phyloP scores from a whole-genome alignment of 2,888 invertebrate genomes.

The Erynnis tages region DNA sequence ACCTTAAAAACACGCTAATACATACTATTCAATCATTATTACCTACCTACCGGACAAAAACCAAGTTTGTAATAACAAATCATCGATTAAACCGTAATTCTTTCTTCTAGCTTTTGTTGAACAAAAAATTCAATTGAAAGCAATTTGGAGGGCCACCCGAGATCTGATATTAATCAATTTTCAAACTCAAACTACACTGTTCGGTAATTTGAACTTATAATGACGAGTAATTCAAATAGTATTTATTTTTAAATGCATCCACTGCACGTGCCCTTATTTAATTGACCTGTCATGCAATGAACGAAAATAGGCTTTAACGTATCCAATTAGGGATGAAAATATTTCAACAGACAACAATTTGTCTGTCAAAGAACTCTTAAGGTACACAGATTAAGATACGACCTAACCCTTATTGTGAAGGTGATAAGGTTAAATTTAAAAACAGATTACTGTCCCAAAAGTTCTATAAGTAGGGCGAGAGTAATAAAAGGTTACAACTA shows the following conservation, averaged over 20 bases:
- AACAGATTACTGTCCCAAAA: conserved; percentile 42
- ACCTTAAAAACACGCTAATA: background rate
- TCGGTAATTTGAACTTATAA: conserved; percentile 29
- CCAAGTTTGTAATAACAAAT: background rate
- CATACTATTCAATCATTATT: background rate
- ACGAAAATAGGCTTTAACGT: conserved; percentile 9
- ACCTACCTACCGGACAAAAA: too few relatives aligned
- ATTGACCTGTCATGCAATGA: background rate
- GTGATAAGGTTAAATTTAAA: conserved; percentile 22
- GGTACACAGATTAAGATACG: too few relatives aligned
- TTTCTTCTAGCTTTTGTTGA: background rate
- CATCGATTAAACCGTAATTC: conserved; percentile 6
- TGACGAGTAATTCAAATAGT: conserved; percentile 30
- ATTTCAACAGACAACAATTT: background rate
- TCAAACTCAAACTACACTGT: conserved; percentile 35
- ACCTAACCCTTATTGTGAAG: background rate
- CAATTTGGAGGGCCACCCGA: conserved; percentile 6
- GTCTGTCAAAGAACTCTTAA: conserved; percentile 12
- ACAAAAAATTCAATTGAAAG: conserved; percentile 12
- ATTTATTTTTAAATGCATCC: conserved; percentile 23
- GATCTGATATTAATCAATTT: conserved; percentile 43
- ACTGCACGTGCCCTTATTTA: conserved; percentile 27
- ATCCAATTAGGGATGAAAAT: conserved; percentile 19
- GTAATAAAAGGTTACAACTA: conserved; percentile 44
- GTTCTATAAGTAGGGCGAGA: conserved; percentile 6